Evolutionary conservation across 2,797 vertebrate genomes (phyloP), one percentile per base, ranked within the genome.

Genomic region (Lepilemur septentrionalis): DNA sequence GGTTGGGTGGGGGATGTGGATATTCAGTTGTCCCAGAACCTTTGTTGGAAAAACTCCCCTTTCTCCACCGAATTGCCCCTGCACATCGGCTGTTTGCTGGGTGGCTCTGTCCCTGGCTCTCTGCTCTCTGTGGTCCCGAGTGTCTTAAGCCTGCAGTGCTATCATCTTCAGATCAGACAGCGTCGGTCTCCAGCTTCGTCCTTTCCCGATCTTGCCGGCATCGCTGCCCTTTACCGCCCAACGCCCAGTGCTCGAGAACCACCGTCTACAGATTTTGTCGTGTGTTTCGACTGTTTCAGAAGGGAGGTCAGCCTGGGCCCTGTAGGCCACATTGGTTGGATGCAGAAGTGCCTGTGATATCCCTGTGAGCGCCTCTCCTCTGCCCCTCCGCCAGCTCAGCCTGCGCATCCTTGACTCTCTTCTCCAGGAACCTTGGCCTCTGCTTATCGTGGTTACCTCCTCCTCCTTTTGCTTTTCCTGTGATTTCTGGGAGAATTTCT

Each of bases 21-120:
- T 43, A 32, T 67, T 63, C 70, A 30, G 3, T 22, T 25, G 30
- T 67, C 41, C 52, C 35, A 14, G 38, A 17, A 11, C 0, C 1
- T 14, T 69, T 10, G 32, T 52, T 83, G 70, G 20, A 46, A 91
- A 86, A 38, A n/a, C 35, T 10, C 1, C 48, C 28, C 70, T 59
- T 52, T 50, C 38, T 57, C 61, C 18, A 23, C 32, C 4, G 50
- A 22, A 14, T 4, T 2, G 7, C 20, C 23, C 30, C 35, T n/a
- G 35, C 57, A n/a, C 5, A 5, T 13, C 30, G 12, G 17, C 63
- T 8, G 0, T 35, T 5, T 28, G 2, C 20, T 2, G 8, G 4
- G 55, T 1, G 8, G 55, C 7, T 20, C 52, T 52, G 52, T 22
- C 52, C 52, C 20, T 6, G 18, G 52, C 52, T 20, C 6, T 52